Evolutionary conservation across 2,113 vertebrate species (phyloP).

Genomic region (Fulica atra): DNA sequence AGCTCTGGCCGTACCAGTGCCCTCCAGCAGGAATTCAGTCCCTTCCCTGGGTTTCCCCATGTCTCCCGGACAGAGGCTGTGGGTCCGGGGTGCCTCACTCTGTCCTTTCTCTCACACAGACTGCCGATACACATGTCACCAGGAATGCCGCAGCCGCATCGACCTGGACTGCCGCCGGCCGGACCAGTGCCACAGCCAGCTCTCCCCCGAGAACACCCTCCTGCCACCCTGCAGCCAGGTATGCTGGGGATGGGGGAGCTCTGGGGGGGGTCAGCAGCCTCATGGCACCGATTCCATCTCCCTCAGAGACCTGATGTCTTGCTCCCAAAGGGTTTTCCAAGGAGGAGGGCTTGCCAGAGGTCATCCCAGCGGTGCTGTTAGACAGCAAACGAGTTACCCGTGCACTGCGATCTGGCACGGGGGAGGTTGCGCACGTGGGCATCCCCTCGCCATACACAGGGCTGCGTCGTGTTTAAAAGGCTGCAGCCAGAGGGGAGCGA

Average conservation of each 20-base stretch:
- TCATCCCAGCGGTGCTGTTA: rapidly evolving
- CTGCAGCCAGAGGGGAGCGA: no score
- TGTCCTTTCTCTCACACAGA: conserved; percentile 71
- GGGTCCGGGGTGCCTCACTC: background rate
- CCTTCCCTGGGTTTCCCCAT: rapidly evolving
- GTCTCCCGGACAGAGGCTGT: rapidly evolving
- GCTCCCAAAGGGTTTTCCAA: background rate
- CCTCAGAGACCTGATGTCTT: background rate
- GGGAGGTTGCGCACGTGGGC: no score
- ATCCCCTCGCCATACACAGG: no score
- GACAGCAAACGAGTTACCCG: rapidly evolving
- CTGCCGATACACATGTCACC: conserved; percentile 91
- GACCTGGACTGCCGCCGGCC: conserved; percentile 87
- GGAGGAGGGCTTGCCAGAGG: no score
- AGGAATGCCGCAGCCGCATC: conserved; percentile 84
- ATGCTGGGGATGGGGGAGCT: background rate
- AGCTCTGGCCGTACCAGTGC: rapidly evolving
- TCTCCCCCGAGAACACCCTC: conserved; percentile 72
- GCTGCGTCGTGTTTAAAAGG: no score
- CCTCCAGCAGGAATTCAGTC: rapidly evolving
- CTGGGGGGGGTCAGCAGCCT: background rate
- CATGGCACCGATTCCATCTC: rapidly evolving
- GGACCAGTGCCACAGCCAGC: conserved; percentile 49
- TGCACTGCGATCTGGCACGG: rapidly evolving
- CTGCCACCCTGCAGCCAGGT: conserved; percentile 76